These are phyloP conservation scores for Drosophila seclusa DNA, from an alignment of 2,888 invertebrate genomes.

Conservation along the genomic window DNA sequence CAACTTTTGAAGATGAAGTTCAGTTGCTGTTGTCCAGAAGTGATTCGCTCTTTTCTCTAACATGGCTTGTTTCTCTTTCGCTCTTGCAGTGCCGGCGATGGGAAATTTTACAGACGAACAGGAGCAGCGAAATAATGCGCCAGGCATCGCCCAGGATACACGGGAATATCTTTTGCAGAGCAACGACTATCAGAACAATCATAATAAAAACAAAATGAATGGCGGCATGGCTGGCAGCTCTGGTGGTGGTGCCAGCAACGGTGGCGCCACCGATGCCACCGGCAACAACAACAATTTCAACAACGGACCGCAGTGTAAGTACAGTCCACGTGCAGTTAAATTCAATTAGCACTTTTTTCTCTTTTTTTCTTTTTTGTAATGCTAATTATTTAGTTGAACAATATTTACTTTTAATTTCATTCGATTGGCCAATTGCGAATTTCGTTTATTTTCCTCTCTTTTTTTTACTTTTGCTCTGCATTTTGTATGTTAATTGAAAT, in stretches of 20 bases:
- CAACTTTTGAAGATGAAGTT: constrained; percentile 63
- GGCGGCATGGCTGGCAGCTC: constrained; percentile 53
- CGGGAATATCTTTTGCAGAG: constrained; percentile 89
- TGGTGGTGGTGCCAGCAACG: constrained; percentile 51
- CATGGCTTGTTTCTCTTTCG: constrained; percentile 1
- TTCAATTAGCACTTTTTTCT: constrained; percentile 58
- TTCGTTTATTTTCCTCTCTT: background rate
- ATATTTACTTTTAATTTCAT: constrained; percentile 78
- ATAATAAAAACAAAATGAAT: constrained; percentile 77
- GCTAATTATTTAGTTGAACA: constrained; percentile 76
- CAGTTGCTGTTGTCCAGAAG: constrained; percentile 35
- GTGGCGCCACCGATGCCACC: constrained; percentile 55
- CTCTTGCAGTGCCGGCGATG: constrained; percentile 86
- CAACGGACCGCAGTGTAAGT: constrained; percentile 82
- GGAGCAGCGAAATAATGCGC: constrained; percentile 78
- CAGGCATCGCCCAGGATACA: constrained; percentile 84
- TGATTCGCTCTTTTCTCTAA: constrained; percentile 11
- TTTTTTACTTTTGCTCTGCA: constrained; percentile 4
- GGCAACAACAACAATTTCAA: constrained; percentile 68
- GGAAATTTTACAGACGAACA: constrained; percentile 88
- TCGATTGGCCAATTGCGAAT: constrained; percentile 31
- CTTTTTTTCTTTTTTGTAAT: background rate
- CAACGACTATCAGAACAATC: constrained; percentile 88
- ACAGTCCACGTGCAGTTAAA: constrained; percentile 37
- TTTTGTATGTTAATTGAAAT: constrained; percentile 62